Conservation (phyloP, 2,113 vertebrate species). For the Verasper variegatus region DNA sequence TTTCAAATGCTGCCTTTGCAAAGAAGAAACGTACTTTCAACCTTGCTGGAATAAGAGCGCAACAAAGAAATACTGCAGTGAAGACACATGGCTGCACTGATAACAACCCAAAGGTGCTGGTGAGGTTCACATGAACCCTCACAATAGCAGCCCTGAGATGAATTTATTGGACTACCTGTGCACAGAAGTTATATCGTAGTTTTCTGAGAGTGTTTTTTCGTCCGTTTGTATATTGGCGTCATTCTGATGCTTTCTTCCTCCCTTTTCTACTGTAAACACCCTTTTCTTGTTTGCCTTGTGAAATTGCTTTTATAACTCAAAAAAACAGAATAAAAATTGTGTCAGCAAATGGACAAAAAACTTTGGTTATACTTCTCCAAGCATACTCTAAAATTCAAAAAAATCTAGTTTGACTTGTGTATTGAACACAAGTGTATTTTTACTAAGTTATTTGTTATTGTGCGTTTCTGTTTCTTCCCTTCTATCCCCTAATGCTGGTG, state of each 20-base stretch:
- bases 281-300: conserved; percentile 37
- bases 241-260: conserved; percentile 19
- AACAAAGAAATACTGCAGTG: conserved; percentile 31
- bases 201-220: conserved; percentile 7
- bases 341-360: conserved; percentile 9
- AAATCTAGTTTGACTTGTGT: background rate
- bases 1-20: background rate
- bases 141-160: conserved; percentile 32
- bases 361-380: background rate
- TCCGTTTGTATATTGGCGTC: background rate
- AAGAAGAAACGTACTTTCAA: conserved; percentile 6
- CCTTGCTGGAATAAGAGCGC: background rate
- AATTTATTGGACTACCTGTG: conserved; percentile 39
- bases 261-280: conserved; percentile 21
- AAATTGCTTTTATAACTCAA: conserved; percentile 42
- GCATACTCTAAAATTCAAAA: background rate
- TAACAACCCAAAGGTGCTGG: conserved; percentile 52
- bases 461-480: background rate
- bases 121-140: conserved; percentile 27
- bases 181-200: conserved; percentile 18
- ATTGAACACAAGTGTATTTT: conserved; percentile 6
- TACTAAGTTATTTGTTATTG: conserved; percentile 1
- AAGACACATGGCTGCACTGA: conserved; percentile 46
- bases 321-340: background rate
- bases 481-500: background rate